These are phyloP conservation scores for Myotis brandtii DNA, from an alignment of 2,113 vertebrate genomes.

Conservation along the genomic window DNA sequence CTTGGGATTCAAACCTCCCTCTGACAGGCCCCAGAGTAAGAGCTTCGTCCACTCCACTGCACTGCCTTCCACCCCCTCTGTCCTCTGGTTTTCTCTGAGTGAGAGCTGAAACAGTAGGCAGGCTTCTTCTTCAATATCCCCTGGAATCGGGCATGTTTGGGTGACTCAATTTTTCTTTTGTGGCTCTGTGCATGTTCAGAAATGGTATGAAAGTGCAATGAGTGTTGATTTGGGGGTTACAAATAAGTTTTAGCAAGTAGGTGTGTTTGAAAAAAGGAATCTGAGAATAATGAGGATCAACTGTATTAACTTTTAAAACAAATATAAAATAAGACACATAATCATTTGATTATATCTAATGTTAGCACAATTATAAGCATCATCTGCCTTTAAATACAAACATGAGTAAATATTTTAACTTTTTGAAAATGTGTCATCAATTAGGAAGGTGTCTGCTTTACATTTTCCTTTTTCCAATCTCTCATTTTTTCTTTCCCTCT, in stretches of 20 bases:
- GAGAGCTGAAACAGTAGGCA: neutral
- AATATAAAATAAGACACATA: neutral
- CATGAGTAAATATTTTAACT: neutral
- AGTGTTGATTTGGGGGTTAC: neutral
- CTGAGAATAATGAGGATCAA: neutral
- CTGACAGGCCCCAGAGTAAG: too few relatives aligned
- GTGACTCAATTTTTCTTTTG: neutral
- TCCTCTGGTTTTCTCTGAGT: too few relatives aligned
- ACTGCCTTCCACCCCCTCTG: rapidly evolving
- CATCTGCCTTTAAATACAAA: neutral
- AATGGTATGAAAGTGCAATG: neutral
- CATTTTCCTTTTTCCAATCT: neutral
- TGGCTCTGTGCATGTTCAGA: neutral
- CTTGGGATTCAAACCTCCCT: neutral
- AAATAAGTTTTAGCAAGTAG: neutral
- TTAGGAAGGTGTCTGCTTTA: neutral
- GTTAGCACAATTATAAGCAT: neutral
- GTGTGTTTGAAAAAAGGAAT: neutral
- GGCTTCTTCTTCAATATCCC: neutral
- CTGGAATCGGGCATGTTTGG: neutral
- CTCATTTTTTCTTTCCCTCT: neutral
- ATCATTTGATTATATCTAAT: neutral
- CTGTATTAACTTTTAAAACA: neutral
- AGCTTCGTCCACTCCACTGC: neutral
- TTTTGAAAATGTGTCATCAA: neutral